A percentile compares a stretch with the other conserved stretches of the same genome.
These are phyloP conservation scores for Malurus elegans DNA, from an alignment of 2,113 vertebrate species.

Conservation along the genomic window DNA sequence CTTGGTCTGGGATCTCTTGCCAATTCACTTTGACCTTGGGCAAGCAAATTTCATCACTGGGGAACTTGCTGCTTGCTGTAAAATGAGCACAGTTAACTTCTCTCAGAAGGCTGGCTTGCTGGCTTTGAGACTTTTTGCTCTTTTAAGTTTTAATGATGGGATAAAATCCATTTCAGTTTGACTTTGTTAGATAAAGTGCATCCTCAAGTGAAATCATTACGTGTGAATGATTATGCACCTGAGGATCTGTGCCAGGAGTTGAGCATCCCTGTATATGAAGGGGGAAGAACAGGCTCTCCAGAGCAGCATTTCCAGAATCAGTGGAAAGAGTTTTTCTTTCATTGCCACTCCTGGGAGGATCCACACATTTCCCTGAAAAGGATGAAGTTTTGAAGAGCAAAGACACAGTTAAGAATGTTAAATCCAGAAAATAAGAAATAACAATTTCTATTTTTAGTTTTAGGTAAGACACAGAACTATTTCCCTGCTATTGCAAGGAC, in stretches of 20 bases:
- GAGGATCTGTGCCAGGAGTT: background rate
- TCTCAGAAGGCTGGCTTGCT: background rate
- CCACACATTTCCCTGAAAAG: background rate
- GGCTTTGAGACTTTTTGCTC: background rate
- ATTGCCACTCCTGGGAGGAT: background rate
- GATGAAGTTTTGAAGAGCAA: background rate
- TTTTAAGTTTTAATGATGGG: background rate
- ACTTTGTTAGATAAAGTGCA: background rate
- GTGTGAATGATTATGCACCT: background rate
- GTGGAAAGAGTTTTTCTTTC: background rate
- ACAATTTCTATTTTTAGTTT: background rate
- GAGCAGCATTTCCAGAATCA: background rate
- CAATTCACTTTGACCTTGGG: conserved; percentile 28
- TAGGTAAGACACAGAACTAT: background rate
- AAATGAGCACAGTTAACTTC: background rate
- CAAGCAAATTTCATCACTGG: background rate
- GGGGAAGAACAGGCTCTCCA: background rate
- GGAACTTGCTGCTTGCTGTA: background rate
- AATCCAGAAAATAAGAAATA: background rate
- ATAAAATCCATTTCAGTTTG: background rate
- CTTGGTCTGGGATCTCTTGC: background rate
- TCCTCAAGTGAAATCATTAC: background rate
- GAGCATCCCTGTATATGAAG: background rate
- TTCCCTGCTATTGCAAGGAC: background rate
- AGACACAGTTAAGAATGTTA: background rate